Base-by-base conservation (phyloP, 2,797 vertebrate species). In the Arnoldichthys spilopterus region DNA sequence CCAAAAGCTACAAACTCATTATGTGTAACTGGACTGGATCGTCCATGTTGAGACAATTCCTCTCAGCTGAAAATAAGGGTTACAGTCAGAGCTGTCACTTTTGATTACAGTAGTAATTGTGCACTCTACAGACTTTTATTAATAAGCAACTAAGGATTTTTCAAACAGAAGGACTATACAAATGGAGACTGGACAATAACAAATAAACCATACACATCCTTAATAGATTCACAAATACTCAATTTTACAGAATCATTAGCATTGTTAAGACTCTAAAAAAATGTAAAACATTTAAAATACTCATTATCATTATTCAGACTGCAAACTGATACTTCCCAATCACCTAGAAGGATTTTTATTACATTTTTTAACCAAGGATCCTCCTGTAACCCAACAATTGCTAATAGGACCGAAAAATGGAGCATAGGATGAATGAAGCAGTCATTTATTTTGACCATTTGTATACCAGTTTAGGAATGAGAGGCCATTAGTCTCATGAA, bases 401-500 rank as follows among this genome's bases (percentile, higher is more conserved):
- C 47, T 72, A 28, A 20, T 11, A 13, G 26, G 13, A 56, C 26
- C 30, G 67, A 34, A 69, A 30, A 8, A 30, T 26, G 58, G 58
- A 28, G 47, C n/a, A 5, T 26, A 72, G 45, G 59, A 72, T 67
- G 54, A 67, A 56, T 45, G 40, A 76, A 71, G 67, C 49, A 63
- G 40, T 7, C 18, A 5, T 49, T 30, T 6, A 6, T 30, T 45
- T 43, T 49, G 32, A 62, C 11, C 58, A 34, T 32, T 37, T 32
- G 45, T 28, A 76, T 56, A 56, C 53, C 54, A 32, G n/a, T 37
- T 59, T 24, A 58, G 76, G 66, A 78, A 76, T 78, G 32, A 54
- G 58, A 77, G 40, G 72, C 68, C 66, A 72, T 53, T 76, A 51
- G 47, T 80, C 68, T 80, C 77, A 71, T 61, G 53, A 76, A 79